Base-by-base conservation (phyloP, 1,140 invertebrate genomes). In the Pomacea maculata region DNA sequence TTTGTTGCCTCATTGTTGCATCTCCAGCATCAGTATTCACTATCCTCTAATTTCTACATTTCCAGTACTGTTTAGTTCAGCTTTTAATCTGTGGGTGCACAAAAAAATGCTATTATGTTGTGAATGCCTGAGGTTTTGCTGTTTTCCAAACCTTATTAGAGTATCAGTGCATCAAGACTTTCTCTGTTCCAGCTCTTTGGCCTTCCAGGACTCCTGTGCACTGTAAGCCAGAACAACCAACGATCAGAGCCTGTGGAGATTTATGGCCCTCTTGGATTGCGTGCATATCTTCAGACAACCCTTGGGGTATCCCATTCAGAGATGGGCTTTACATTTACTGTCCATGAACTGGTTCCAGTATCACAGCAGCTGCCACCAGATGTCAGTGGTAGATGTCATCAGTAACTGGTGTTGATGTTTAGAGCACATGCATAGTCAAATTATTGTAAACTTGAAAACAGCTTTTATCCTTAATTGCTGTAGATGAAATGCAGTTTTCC, bases 121-220 rank as follows among this genome's bases (percentile, higher is more conserved):
- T 6, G 34, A 45, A 45, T 45, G 34, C 34, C 34, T 45, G 34
- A 45, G 34, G 34, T 45, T 45, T 45, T 45, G 34, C 34, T 6
- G 34, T 45, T 45, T 45, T 45, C 34, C 34, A 45, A 45, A 45
- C 34, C 34, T 45, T 2, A 61, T 61, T 14, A 61, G 15, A 17
- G 15, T 61, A 17, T 61, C 11, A 17, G 57, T 61, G 57, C 57
- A 61, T 8, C 57, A 61, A 61, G 57, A 11, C 15, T 17, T 14
- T 61, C 57, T 17, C 19, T 77, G 19, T 45, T 81, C 83, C 84
- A 92, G 91, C 61, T 91, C 68, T 93, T 92, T 90, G 92, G 92
- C n/a, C 82, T 93, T 21, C 92, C 92, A 54, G 92, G 92, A 11
- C 83, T 93, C 11, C 78, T 93, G 81, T 93, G 92, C 83, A 92